These are phyloP conservation scores for Sarcophaga rosellei DNA, from an alignment of 2,888 invertebrate genomes.

Conservation along the genomic window DNA sequence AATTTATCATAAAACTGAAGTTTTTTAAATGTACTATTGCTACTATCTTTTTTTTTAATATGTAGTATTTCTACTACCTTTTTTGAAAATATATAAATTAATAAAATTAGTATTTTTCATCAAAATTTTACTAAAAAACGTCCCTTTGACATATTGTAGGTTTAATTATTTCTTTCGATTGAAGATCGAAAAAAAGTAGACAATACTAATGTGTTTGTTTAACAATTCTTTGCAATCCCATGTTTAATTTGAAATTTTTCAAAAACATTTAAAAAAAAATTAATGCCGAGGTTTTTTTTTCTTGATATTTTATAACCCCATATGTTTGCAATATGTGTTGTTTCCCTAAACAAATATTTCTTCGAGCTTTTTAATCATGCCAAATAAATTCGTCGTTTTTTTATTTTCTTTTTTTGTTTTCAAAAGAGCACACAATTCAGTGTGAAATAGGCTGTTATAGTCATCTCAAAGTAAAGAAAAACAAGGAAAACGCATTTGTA, in stretches of 20 bases:
- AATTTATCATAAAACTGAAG: too few relatives aligned
- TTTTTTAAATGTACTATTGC: too few relatives aligned
- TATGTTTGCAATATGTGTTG: constrained; percentile 59
- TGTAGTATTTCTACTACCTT: too few relatives aligned
- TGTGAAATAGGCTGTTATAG: background rate
- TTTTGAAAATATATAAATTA: too few relatives aligned
- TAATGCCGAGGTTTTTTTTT: background rate
- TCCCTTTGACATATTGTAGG: too few relatives aligned
- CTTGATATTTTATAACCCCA: background rate
- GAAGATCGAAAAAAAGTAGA: background rate
- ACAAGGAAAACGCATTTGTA: background rate
- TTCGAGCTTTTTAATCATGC: constrained; percentile 29
- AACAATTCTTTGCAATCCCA: constrained; percentile 1
- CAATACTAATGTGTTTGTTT: background rate
- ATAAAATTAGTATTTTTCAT: too few relatives aligned
- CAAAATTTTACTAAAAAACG: too few relatives aligned
- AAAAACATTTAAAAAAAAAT: background rate
- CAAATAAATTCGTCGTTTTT: constrained; percentile 10
- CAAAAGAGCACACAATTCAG: background rate
- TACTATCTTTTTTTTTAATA: too few relatives aligned
- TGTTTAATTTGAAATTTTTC: background rate
- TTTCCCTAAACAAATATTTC: constrained; percentile 38
- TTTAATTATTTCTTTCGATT: too few relatives aligned
- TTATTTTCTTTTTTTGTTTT: background rate
- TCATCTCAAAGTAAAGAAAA: background rate